Evolutionary conservation across 1,140 invertebrate genomes (phyloP), one percentile per base, ranked within the genome.

Genomic region (Ericerus pela): DNA sequence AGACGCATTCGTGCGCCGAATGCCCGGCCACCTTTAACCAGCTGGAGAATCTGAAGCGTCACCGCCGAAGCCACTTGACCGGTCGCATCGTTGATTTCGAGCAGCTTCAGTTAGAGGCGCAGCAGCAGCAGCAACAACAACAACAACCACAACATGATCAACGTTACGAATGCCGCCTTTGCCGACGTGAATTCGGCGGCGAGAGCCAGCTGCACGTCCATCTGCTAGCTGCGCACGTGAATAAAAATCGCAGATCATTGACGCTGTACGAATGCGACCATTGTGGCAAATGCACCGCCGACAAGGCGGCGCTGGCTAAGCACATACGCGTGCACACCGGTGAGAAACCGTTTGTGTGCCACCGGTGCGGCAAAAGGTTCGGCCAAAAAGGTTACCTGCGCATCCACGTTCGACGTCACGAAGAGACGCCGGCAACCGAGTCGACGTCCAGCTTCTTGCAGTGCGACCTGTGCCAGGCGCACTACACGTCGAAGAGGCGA

Each of bases 321-420:
- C 55, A 57, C 24, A 51, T 57, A 10, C 29, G 24, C 2, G 24
- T 57, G 14, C 55, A 57, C 24, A 57, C 41, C 8, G 55, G 43
- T 27, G 55, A 57, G n/a, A 29, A 87, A 79, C 85, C 86, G 73
- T 89, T 85, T 79, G 81, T 83, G 75, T 89, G 87, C 79, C 80
- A 80, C 74, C 81, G 86, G 76, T 90, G 86, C 79, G 84, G 83
- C 73, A 89, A 89, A 81, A 82, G 84, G 77, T 90, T 89, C 79
- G 82, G 85, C 74, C 85, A 88, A 79, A 88, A 88, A 79, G 85
- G 85, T 76, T 88, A 88, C 79, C 81, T 89, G 76, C 88, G 88
- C 78, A 84, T 88, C 78, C 87, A 91, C 82, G 27, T 47, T 24
- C 8, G 3, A 2, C 22, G 26, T 47, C 41, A 47, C 20, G 8